Evolutionary conservation across 30 jellyfish, hydroid and myxozoan species (phyloP).

Genomic region (Euphysa ruthae): DNA sequence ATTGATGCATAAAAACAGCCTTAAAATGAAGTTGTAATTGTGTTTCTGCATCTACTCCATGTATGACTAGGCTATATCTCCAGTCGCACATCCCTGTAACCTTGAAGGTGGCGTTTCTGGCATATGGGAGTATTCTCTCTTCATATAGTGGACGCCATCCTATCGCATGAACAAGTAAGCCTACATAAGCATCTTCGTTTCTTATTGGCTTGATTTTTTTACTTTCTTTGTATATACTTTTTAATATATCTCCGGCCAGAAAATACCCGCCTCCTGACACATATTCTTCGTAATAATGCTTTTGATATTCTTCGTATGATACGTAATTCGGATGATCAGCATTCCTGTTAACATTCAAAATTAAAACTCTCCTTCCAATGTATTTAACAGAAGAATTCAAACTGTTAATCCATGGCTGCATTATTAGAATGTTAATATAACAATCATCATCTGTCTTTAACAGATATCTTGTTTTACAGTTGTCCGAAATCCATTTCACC

Average conservation of each 20-base stretch:
- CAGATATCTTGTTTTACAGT: constrained; percentile 65
- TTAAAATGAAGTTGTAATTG: constrained; percentile 85
- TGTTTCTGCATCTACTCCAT: constrained; percentile 56
- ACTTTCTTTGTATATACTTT: constrained; percentile 48
- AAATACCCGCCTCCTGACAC: constrained; percentile 97
- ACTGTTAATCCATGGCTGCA: constrained; percentile 59
- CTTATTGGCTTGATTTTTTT: constrained; percentile 63
- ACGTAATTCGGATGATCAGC: constrained; percentile 90
- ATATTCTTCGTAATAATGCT: constrained; percentile 56
- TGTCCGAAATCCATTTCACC: constrained; percentile 85
- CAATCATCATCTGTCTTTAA: constrained; percentile 95
- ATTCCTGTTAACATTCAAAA: constrained; percentile 89
- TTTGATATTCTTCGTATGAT: constrained; percentile 57
- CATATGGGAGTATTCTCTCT: constrained; percentile 82
- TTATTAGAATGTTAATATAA: constrained; percentile 45
- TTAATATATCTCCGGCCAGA: constrained; percentile 42
- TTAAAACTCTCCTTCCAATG: constrained; percentile 61
- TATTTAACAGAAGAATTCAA: constrained; percentile 42
- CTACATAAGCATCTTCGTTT: constrained; percentile 95
- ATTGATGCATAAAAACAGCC: constrained; percentile 51
- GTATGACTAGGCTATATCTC: constrained; percentile 70
- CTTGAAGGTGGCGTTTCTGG: no score
- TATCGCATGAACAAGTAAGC: constrained; percentile 75
- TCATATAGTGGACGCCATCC: constrained; percentile 58
- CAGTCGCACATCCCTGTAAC: constrained; percentile 82